Evolutionary conservation across 1,140 invertebrate species (phyloP), one percentile per base, ranked within the genome.

Genomic region (Drosophila melanica): DNA sequence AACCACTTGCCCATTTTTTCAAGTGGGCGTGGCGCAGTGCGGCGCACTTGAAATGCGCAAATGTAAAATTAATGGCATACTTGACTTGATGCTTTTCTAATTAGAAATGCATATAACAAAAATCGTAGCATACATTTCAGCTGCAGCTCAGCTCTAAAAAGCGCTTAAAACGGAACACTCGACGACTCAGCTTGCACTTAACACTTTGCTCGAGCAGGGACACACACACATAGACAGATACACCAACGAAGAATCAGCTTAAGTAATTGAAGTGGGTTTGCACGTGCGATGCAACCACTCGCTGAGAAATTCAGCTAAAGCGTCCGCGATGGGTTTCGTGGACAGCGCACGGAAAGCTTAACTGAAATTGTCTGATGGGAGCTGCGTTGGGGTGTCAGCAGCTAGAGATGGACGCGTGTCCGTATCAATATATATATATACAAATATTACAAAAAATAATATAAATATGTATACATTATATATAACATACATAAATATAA

Each of bases 61-160:
- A 82, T 80, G 78, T 77, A 72, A 78, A 82, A 82, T 82, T 80
- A 82, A 80, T 82, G 75, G 75, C 77, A 80, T 75, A 80, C 77
- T 82, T 80, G 69, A 80, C 78, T 78, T 79, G 75, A 78, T 78
- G 70, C 70, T 71, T 72, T 79, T 80, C 77, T 77, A 77, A 77
- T 77, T 80, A 80, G 66, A 75, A 79, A 77, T 80, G 79, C 74
- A 77, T 79, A 76, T 76, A 81, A 81, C 73, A 66, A 76, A 81
- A 81, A 79, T 76, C 59, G 59, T 55, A 69, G 76, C 72, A 63
- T 65, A 75, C 73, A 66, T 72, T 54, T 70, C 20, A 50, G 72
- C 23, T 20, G 57, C 30, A 59, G 41, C 16, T 57, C 51, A 68
- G 70, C 66, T 45, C 55, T 47, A 64, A 64, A 65, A 65, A 66